phyloP scores from a whole-genome alignment of 2,113 vertebrate species.

The Rallus limicola region DNA sequence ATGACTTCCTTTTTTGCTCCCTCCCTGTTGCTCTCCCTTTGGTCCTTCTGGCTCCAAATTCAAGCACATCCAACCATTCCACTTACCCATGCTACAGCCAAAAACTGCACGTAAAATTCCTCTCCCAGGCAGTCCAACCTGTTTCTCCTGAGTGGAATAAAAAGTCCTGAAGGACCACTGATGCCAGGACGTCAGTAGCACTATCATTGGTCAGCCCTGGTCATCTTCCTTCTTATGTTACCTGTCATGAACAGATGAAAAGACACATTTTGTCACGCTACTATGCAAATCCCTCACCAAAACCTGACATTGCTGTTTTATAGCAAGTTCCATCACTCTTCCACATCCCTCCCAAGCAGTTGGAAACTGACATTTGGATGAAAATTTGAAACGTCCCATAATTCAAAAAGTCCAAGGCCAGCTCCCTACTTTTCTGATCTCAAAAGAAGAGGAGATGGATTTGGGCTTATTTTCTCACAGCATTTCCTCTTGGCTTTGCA shows the following conservation, averaged over 20 bases:
- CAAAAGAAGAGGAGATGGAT: not conserved
- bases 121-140: not conserved
- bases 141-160: not conserved
- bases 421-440: not conserved
- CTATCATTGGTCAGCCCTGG: not conserved
- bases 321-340: not conserved
- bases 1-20: constrained; percentile 41
- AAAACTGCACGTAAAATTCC: not conserved
- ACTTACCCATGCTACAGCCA: not conserved
- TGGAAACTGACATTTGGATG: not conserved
- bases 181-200: not conserved
- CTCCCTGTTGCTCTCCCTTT: not conserved
- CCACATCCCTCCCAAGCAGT: not conserved
- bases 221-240: not conserved
- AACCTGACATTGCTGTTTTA: not conserved
- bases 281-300: not conserved
- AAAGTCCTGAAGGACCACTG: not conserved
- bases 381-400: not conserved
- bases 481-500: not conserved
- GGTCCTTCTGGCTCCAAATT: constrained; percentile 29
- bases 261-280: not conserved
- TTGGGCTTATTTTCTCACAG: not conserved
- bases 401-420: not conserved
- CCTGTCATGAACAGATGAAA: not conserved
- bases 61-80: constrained; percentile 36